Base-by-base conservation (phyloP, 92 coral and sea anemone species). In the Epizoanthus scotinus region DNA sequence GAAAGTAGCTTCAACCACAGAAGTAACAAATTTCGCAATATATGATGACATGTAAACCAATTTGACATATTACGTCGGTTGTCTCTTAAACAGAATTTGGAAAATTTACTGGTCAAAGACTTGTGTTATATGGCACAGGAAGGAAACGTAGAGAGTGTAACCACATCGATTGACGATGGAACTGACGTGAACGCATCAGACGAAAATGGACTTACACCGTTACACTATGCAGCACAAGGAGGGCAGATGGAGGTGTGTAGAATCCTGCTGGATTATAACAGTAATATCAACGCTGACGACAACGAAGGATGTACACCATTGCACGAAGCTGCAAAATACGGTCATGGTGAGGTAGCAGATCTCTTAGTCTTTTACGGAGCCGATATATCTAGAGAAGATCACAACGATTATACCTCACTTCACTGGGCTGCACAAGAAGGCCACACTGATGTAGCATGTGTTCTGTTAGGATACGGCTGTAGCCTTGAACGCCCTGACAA, bases 341-440 rank as follows among this genome's bases (percentile, higher is more conserved):
- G 27, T 56, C 44, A 55, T 3, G 31, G 64, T 27, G 64, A 56
- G 52, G n/a, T 73, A 55, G 79, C 26, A 6, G 26, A 56, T 8
- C 15, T 73, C 5, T 73, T 73, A 27, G 64, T 56, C 15, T 13
- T 9, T 17, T 56, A 55, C 38, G 50, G 50, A 73, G 79, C 79
- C 6, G 19, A 73, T 22, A 24, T 73, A 21, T 2, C 56, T 21
- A n/a, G 17, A 54, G 65, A 56, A 54, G 52, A 73, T 25, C 3
- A 31, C 9, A 5, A 73, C 6, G 19, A 31, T 5, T 56, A 28
- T 27, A 56, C 64, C 19, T 19, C 66, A n/a, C 79, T 73, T 12
- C 79, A 73, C 42, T 73, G 66, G 66, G 79, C 79, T 55, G 66
- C 65, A 7, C 28, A 73, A 2, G 47, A 73, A 56, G 79, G 79